Conservation (phyloP, 2,888 invertebrate genomes). For the Eustalomyia histrio region DNA sequence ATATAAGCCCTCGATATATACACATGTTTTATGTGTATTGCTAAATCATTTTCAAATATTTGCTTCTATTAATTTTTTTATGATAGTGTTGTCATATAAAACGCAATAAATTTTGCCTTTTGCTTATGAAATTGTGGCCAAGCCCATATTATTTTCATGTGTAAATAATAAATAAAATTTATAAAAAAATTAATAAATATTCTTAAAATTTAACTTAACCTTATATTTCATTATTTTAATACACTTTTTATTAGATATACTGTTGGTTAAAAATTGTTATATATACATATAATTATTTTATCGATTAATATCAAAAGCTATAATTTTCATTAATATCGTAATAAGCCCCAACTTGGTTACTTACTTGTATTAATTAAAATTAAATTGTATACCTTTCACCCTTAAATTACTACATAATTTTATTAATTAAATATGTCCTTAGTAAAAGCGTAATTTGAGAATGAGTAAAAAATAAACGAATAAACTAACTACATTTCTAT, state of each 20-base stretch:
- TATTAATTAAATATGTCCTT: not conserved
- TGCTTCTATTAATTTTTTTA: no score
- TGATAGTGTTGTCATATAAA: no score
- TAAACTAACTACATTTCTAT: constrained; percentile 72
- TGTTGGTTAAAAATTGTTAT: not conserved
- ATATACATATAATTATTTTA: not conserved
- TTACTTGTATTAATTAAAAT: not conserved
- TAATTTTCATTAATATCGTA: not conserved
- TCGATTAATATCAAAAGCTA: not conserved
- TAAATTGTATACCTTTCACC: not conserved
- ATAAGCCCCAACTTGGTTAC: not conserved
- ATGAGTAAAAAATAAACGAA: constrained; percentile 39
- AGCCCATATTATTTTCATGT: no score
- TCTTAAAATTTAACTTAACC: no score
- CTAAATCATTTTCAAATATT: no score
- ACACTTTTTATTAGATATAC: not conserved
- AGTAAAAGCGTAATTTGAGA: constrained; percentile 1
- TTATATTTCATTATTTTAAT: no score
- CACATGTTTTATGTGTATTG: no score
- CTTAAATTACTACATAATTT: not conserved
- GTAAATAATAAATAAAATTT: no score
- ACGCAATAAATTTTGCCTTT: no score
- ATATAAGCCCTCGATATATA: no score
- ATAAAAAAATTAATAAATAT: no score
- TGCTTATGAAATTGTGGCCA: no score